Evolutionary conservation across 1,140 invertebrate genomes (phyloP).

Genomic region (Leptopilina clavipes): DNA sequence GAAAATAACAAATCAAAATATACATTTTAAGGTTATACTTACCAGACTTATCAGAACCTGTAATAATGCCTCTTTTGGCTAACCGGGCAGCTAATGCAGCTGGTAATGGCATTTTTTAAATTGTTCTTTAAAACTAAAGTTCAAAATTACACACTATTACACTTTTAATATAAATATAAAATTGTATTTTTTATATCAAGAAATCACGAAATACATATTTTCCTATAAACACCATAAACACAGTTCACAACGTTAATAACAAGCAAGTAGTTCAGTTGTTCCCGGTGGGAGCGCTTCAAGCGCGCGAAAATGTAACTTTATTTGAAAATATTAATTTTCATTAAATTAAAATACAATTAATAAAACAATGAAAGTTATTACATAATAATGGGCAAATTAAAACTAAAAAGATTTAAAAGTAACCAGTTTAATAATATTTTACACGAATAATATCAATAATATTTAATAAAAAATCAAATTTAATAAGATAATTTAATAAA

Average conservation of each 20-base stretch:
- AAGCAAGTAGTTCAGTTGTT: background rate
- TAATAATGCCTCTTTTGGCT: slow-evolving; percentile 87
- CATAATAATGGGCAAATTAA: background rate
- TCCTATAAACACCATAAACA: too few relatives aligned
- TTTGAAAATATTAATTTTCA: background rate
- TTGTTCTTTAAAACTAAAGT: background rate
- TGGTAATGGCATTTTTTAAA: slow-evolving; percentile 86
- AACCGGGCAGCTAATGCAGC: slow-evolving; percentile 87
- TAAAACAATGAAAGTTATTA: background rate
- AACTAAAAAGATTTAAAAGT: background rate
- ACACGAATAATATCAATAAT: too few relatives aligned
- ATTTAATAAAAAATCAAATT: background rate
- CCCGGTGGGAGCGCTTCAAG: background rate
- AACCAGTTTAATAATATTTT: too few relatives aligned
- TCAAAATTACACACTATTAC: background rate
- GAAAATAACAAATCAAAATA: background rate
- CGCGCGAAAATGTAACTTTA: background rate
- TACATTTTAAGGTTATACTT: slow-evolving; percentile 46
- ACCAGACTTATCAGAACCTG: slow-evolving; percentile 70
- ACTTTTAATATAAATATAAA: too few relatives aligned
- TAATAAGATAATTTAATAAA: too few relatives aligned
- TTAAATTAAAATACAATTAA: background rate
- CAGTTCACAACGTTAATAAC: too few relatives aligned
- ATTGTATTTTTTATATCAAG: too few relatives aligned
- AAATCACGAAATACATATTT: too few relatives aligned